Evolutionary conservation across 2,888 invertebrate species (phyloP).

Genomic region (Ecdyonurus torrentis): DNA sequence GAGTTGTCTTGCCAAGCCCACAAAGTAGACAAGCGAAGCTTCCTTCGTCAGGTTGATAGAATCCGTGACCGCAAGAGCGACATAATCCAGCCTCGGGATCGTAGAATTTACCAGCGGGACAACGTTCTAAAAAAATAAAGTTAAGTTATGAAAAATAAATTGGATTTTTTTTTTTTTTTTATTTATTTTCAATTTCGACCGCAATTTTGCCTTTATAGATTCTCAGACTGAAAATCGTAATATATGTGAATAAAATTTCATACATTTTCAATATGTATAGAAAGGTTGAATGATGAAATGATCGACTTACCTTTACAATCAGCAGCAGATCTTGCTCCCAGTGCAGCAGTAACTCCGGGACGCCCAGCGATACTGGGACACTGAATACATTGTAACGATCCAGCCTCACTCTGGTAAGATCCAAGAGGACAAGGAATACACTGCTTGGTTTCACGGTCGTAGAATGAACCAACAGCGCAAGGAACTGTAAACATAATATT

Average conservation of each 20-base stretch:
- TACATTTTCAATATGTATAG: too few relatives aligned
- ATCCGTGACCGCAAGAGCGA: constrained; percentile 83
- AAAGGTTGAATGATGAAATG: too few relatives aligned
- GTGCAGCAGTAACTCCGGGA: constrained; percentile 70
- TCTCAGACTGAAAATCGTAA: too few relatives aligned
- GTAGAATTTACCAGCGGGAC: constrained; percentile 86
- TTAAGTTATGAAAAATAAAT: too few relatives aligned
- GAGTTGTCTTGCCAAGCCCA: constrained; percentile 79
- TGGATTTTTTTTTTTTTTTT: too few relatives aligned
- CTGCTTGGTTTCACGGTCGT: constrained; percentile 53
- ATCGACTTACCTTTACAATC: constrained; percentile 57
- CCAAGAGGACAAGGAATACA: constrained; percentile 78
- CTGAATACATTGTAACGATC: constrained; percentile 71
- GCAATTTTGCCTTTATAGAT: too few relatives aligned
- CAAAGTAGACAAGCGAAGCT: constrained; percentile 79
- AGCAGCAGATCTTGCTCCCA: constrained; percentile 72
- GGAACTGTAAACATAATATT: constrained; percentile 51
- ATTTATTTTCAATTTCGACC: too few relatives aligned
- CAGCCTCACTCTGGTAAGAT: constrained; percentile 84
- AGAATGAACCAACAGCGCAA: constrained; percentile 81
- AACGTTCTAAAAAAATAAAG: constrained; percentile 65
- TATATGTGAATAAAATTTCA: too few relatives aligned
- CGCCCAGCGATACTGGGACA: constrained; percentile 87
- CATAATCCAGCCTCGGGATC: constrained; percentile 79
- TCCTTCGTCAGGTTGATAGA: constrained; percentile 80